Evolutionary conservation across 2,113 vertebrate genomes (phyloP).

Genomic region (Grus americana): DNA sequence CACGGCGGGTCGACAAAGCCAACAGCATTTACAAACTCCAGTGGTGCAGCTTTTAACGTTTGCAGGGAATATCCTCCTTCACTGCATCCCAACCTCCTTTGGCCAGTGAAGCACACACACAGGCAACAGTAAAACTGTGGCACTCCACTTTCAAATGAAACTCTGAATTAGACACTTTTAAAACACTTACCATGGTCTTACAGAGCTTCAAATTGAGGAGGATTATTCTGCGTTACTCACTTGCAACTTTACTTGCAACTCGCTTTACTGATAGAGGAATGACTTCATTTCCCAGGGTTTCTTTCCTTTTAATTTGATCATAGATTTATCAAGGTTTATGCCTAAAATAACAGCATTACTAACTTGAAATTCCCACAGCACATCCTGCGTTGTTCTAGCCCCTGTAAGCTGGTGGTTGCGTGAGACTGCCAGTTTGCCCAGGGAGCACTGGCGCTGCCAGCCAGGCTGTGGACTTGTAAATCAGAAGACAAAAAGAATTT

Average conservation of each 20-base stretch:
- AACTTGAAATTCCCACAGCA: background rate
- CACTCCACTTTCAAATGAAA: background rate
- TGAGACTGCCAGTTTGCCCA: background rate
- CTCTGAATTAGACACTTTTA: background rate
- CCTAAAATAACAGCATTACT: background rate
- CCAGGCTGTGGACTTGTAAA: background rate
- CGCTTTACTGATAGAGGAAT: background rate
- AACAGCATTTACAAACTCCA: background rate
- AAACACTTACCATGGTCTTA: background rate
- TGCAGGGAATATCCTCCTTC: background rate
- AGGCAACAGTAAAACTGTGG: background rate
- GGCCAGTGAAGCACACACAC: background rate
- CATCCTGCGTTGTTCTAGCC: background rate
- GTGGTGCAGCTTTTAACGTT: background rate
- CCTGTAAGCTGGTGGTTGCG: accelerated
- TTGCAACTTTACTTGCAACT: background rate
- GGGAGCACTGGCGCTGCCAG: background rate
- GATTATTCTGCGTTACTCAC: background rate
- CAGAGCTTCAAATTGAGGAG: background rate
- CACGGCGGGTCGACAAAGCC: accelerated
- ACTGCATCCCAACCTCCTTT: background rate
- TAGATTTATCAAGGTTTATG: background rate
- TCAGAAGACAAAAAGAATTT: conserved; percentile 11
- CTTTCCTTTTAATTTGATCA: background rate
- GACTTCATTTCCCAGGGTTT: background rate